Evolutionary conservation across 2,888 invertebrate species (phyloP).

Genomic region (Siphonodentalium dalli): DNA sequence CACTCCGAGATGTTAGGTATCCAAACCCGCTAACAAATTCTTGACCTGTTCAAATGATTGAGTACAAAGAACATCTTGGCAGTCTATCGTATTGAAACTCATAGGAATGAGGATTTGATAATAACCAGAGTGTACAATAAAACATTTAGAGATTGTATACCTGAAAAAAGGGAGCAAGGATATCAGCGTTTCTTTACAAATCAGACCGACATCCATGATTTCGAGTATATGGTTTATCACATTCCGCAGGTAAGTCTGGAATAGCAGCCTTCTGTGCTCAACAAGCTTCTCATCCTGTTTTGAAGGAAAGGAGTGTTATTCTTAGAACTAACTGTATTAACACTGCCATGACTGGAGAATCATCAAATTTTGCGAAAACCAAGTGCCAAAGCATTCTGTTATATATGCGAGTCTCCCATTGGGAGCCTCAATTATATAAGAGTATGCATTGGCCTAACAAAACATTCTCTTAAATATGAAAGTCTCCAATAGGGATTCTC

Average conservation of each 20-base stretch:
- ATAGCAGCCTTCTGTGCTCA: conserved; percentile 81
- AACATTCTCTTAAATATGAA: too few species aligned
- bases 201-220: conserved; percentile 72
- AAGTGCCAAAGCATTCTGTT: too few species aligned
- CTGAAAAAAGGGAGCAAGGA: conserved; percentile 84
- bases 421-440: too few species aligned
- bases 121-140: background rate
- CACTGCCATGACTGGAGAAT: background rate
- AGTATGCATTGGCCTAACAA: too few species aligned
- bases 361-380: too few species aligned
- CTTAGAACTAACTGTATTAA: background rate
- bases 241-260: conserved; percentile 84
- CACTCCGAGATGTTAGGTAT: too few species aligned
- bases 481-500: too few species aligned
- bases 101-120: background rate
- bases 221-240: conserved; percentile 76
- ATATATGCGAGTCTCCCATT: too few species aligned
- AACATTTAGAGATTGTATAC: conserved; percentile 34
- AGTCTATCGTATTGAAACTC: background rate
- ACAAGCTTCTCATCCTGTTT: conserved; percentile 72
- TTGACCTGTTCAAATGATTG: too few species aligned
- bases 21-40: too few species aligned
- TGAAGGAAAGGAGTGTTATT: background rate
- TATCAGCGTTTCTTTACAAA: conserved; percentile 78
- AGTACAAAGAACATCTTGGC: too few species aligned